Base-by-base conservation (phyloP, 2,888 invertebrate genomes). In the Polydrusus tereticollis region DNA sequence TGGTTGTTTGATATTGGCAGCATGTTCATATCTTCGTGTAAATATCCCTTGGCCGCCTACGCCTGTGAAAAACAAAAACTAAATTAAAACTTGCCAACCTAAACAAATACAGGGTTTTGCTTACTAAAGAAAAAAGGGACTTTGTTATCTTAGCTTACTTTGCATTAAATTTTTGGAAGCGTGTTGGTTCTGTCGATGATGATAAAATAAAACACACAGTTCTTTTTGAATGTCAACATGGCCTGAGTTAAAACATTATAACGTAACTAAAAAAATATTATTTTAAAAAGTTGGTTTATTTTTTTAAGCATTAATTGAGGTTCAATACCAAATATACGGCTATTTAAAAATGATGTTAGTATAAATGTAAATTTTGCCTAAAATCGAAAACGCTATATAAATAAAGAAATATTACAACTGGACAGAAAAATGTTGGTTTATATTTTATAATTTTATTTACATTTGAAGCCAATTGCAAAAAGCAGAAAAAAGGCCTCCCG, bases 41-140 rank as follows among this genome's bases (percentile, higher is more conserved):
- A 47, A 63, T 47, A 63, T 47, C 43, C 47, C 10, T 33, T 18
- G 20, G 20, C 47, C 47, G 33, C 26, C 63, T 63, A 43, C 18
- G 29, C 33, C 63, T 63, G 50, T 16, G 43, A 63, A 63, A 63
- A 47, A 63, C 33, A 47, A 63, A 62, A 63, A 33, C 36, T 47
- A 47, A 29, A 33, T 63, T 47, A 63, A 47, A 63, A 63, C 50
- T 63, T 62, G 45, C n/a, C n/a, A 20, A 26, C 63, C 63, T 63
- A 63, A 63, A 63, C 50, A 63, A 63, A 63, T 63, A 63, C 18
- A 63, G 10, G 18, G 20, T 63, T 47, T 20, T 33, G 45, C 12
- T 50, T 21, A 50, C 43, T 36, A 18, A 26, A 18, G 33, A 63
- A 45, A 47, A 47, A 62, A 62, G 29, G 45, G 14, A 47, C 43